phyloP scores from a whole-genome alignment of 2,113 vertebrate species.

The Toxotes chatareus region DNA sequence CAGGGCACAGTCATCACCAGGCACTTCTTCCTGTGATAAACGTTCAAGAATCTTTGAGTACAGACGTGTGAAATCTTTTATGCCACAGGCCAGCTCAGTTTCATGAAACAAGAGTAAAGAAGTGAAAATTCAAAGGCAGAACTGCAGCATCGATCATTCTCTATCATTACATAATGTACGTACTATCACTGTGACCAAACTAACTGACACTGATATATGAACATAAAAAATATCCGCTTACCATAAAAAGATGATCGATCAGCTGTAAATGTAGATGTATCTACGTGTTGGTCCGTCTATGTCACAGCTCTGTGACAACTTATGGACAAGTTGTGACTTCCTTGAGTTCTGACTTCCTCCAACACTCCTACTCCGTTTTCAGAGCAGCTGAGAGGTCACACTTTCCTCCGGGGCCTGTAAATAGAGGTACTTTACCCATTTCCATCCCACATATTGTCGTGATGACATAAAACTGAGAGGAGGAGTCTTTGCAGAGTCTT shows the following conservation, averaged over 20 bases:
- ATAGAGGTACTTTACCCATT: constrained; percentile 34
- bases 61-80: not conserved
- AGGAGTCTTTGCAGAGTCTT: constrained; percentile 64
- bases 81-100: not conserved
- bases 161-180: not conserved
- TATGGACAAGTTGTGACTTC: constrained; percentile 24
- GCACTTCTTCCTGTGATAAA: not conserved
- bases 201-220: not conserved
- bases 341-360: constrained; percentile 31
- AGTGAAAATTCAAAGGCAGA: not conserved
- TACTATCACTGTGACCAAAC: constrained; percentile 3
- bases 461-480: constrained; percentile 60
- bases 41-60: not conserved
- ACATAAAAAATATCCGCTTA: constrained; percentile 47
- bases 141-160: not conserved
- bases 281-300: not conserved
- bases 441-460: constrained; percentile 35
- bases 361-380: constrained; percentile 9
- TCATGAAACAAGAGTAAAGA: constrained; percentile 7
- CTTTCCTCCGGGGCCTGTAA: constrained; percentile 31
- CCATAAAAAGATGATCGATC: constrained; percentile 21
- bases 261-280: not conserved
- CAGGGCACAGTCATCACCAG: not conserved
- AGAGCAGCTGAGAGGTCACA: constrained; percentile 19
- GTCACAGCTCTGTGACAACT: constrained; percentile 13